Conservation (phyloP, 2,888 invertebrate genomes). For the Cyclophora punctaria region DNA sequence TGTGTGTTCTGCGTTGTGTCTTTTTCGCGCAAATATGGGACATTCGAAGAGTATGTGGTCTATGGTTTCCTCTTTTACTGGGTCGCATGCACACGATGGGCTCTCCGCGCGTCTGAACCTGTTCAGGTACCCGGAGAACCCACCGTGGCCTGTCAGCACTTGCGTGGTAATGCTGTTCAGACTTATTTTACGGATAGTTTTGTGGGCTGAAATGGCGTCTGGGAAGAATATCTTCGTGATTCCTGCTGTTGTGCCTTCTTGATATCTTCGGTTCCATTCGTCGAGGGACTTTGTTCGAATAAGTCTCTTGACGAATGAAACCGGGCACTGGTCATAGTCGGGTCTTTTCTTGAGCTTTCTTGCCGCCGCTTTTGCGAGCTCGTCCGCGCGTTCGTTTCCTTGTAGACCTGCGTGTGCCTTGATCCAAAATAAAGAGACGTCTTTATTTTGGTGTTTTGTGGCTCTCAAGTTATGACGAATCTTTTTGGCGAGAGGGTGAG, state of each 20-base stretch:
- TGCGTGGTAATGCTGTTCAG: neutral
- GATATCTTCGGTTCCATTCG: conserved; percentile 5
- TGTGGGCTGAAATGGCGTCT: no score
- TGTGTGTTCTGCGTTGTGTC: no score
- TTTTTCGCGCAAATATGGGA: neutral
- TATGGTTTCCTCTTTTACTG: neutral
- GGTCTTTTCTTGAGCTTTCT: neutral
- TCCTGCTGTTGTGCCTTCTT: neutral
- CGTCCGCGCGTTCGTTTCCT: conserved; percentile 16
- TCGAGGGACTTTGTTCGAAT: conserved; percentile 8
- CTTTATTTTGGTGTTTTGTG: neutral
- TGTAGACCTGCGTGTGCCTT: conserved; percentile 13
- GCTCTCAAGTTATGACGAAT: neutral
- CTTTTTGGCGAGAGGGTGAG: conserved; percentile 9
- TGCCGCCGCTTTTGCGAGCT: conserved; percentile 9
- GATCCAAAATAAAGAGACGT: conserved; percentile 7
- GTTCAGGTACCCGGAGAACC: no score
- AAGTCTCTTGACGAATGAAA: conserved; percentile 9
- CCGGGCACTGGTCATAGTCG: conserved; percentile 1
- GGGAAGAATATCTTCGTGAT: neutral
- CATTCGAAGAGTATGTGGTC: no score
- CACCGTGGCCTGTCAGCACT: no score
- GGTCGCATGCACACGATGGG: neutral
- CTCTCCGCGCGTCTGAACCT: no score
- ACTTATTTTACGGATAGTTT: no score